Base-by-base conservation (phyloP, 1,140 invertebrate genomes). In the Drosophila paulistorum region DNA sequence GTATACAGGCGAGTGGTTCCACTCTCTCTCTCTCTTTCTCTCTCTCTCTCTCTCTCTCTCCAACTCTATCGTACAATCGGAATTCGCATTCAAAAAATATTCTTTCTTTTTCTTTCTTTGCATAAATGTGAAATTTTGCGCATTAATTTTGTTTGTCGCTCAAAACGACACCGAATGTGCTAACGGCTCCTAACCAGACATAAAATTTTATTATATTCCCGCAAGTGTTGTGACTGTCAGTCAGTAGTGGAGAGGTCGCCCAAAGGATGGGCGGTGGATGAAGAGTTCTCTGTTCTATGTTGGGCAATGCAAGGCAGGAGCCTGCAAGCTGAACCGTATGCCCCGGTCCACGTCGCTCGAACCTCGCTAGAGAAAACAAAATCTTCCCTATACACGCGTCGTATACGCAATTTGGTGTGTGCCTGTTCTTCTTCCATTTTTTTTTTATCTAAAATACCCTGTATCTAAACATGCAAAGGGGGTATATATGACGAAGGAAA, bases 131-230 rank as follows among this genome's bases (percentile, higher is more conserved):
- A 54, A 65, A 57, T 65, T 65, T 65, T 65, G 64, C 48, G 64
- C 64, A 65, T 65, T 65, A 54, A 65, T 65, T 65, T 65, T 57
- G 51, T 65, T 55, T 65, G 57, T 65, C 61, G 61, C 26, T 64
- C 39, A 64, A 64, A 64, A 20, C 41, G 61, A 51, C 61, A 64
- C 61, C 64, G 57, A 65, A 65, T 65, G 64, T 65, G 64, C 64
- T 64, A 64, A 64, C 61, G 61, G 61, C 61, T 64, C 60, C 61
- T 64, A 64, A 64, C 61, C 61, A 64, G 42, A 65, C 48, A 65
- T 65, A 65, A 65, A 65, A 65, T 65, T 65, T 65, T 65, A 64
- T 64, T 64, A 63, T 63, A 63, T 63, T 63, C 61, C 61, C 61
- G 13, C 59, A 51, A 51, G 45, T 51, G 45, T 51, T 51, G 45